phyloP scores from a whole-genome alignment of 1,140 invertebrate species.

The Ips nitidus region DNA sequence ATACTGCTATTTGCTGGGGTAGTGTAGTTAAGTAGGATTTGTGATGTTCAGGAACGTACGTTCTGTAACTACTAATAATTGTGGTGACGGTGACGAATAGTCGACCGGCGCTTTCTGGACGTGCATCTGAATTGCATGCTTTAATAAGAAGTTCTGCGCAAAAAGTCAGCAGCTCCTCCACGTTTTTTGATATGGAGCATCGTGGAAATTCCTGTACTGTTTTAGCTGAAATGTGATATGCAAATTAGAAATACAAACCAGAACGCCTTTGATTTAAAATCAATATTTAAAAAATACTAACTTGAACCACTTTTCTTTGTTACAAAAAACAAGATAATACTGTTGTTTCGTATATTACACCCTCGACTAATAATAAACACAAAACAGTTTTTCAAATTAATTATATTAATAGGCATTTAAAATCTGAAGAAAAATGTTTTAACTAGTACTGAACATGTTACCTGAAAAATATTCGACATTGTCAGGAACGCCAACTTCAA shows the following conservation, averaged over 20 bases:
- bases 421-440: no score
- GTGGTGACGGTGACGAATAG: conserved; percentile 71
- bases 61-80: conserved; percentile 78
- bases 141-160: conserved; percentile 73
- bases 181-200: conserved; percentile 64
- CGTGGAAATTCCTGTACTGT: conserved; percentile 14
- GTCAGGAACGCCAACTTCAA: conserved; percentile 57
- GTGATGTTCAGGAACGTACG: conserved; percentile 76
- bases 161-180: conserved; percentile 66
- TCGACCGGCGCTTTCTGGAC: conserved; percentile 60
- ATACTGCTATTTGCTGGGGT: conserved; percentile 85
- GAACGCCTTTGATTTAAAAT: no score
- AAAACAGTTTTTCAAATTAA: no score
- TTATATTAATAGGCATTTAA: no score
- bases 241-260: no score
- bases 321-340: no score
- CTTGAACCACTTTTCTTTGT: no score
- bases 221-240: no score
- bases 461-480: conserved; percentile 37
- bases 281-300: no score
- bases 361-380: no score
- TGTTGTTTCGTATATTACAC: no score
- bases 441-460: background rate
- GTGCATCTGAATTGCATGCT: conserved; percentile 59
- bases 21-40: conserved; percentile 75